Base-by-base conservation (phyloP, 2,888 invertebrate genomes). In the Drosophila nr. perissopoda region DNA sequence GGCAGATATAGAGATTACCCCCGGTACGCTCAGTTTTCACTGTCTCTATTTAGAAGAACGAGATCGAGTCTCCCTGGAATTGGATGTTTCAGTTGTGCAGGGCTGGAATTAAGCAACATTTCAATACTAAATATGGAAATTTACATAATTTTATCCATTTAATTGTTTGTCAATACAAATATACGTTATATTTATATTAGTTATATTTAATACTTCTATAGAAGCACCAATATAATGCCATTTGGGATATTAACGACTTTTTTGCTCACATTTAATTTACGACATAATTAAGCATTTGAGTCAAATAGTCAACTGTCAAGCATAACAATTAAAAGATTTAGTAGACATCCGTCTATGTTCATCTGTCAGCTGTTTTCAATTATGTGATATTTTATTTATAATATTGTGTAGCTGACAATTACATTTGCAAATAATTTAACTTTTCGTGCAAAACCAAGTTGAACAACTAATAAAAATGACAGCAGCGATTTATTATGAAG, bases 321-420 rank as follows among this genome's bases (percentile, higher is more conserved):
- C 51, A 51, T 66, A 36, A 18, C 48, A 56, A 48, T 57, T 57
- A 31, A 56, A 21, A n/a, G 42, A 31, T 48, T 54, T 21, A 56
- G 31, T 27, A 51, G 34, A 38, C 36, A 25, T 33, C 36, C 10
- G 33, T n/a, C n/a, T 2, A 34, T 29, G 13, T 76, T 77, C 61
- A 65, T 61, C 40, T 11, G 64, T 53, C 73, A 77, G 53, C 34
- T 51, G 11, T 36, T 31, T 38, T 18, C 18, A 46, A 31, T 21
- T 34, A 38, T 31, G 38, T 49, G 21, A 29, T 31, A 40, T 38
- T 6, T 29, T 62, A 49, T 31, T 58, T n/a, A 29, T 31, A 31
- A 36, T 16, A 61, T 27, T 56, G 49, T 63, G n/a, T 29, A 62
- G n/a, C 11, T 27, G 8, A 6, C 25, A 29, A 25, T 21, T 11